A percentile compares a stretch with the other conserved stretches of the same genome.
These are phyloP conservation scores for Elephas maximus DNA, from an alignment of 2,113 vertebrate genomes.

Conservation along the genomic window DNA sequence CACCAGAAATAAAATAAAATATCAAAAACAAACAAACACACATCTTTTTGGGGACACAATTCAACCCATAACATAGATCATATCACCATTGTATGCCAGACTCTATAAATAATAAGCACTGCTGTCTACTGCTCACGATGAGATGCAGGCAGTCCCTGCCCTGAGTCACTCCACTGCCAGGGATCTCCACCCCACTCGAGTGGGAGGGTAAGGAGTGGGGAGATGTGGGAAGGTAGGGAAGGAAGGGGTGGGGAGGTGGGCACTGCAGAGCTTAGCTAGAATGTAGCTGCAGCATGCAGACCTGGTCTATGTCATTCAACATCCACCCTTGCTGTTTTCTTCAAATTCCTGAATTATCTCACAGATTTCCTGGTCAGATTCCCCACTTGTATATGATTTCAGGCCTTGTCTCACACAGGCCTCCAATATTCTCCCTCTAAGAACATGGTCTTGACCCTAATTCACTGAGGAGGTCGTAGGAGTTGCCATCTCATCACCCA, in stretches of 20 bases:
- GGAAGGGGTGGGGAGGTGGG: no score
- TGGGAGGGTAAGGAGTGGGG: no score
- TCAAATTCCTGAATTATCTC: not conserved
- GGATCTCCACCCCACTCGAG: not conserved
- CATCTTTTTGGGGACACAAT: no score
- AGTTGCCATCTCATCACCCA: not conserved
- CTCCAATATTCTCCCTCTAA: not conserved
- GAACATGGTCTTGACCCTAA: not conserved
- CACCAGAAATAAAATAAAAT: no score
- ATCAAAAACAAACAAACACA: no score
- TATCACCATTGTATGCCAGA: not conserved
- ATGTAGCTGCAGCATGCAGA: not conserved
- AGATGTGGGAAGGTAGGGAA: not conserved
- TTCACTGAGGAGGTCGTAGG: not conserved
- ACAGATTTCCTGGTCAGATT: conserved; percentile 3
- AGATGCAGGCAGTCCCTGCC: not conserved
- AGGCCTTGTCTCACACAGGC: not conserved
- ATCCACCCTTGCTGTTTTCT: not conserved
- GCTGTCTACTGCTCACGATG: not conserved
- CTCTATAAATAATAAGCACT: not conserved
- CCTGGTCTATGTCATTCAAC: no score
- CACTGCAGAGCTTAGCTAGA: not conserved
- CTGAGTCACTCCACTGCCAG: not conserved
- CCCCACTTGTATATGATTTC: not conserved
- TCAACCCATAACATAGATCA: not conserved